Base-by-base conservation (phyloP, 2,797 vertebrate species). In the Sebastes iracundus region DNA sequence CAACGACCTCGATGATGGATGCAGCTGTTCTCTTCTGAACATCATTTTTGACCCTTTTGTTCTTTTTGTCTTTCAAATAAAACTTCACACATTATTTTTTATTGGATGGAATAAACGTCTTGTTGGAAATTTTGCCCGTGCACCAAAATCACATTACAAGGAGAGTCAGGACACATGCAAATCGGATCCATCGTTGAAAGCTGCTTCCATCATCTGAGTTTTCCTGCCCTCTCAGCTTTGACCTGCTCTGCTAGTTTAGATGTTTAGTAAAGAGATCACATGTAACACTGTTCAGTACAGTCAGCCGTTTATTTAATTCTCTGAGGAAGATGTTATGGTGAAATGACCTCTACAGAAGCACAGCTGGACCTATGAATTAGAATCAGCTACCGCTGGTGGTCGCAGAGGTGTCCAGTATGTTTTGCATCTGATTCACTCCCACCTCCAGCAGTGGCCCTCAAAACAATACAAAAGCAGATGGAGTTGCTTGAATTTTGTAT, bases 111-210 rank as follows among this genome's bases (percentile, higher is more conserved):
- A 59, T 52, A 66, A 55, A 78, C 8, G 63, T 80, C 4, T 59
- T 23, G 52, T 72, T 77, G 20, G 32, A 81, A 58, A 64, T 70
- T 49, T 58, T 61, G 52, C 32, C 20, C 27, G 7, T 25, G 68
- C 9, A 27, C 16, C 8, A n/a, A 66, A 60, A 60, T 64, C 22
- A 59, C 71, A 72, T 42, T 72, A 28, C 42, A 20, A 59, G 55
- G 5, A 23, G 65, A 72, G 14, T 46, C 67, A 85, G 62, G 79
- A 80, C 78, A 46, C 59, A 69, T 83, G 62, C 62, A 82, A 80
- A 78, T 82, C 20, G 72, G 59, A 67, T 65, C 35, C 4, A 33
- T 56, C 59, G 28, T 18, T 55, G 52, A 77, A 59, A 60, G 23
- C 12, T 32, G 35, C 3, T 16, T 55, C 69, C 32, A 33, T 70